These are phyloP conservation scores for Halcyon senegalensis DNA, from an alignment of 2,113 vertebrate species.

Conservation along the genomic window DNA sequence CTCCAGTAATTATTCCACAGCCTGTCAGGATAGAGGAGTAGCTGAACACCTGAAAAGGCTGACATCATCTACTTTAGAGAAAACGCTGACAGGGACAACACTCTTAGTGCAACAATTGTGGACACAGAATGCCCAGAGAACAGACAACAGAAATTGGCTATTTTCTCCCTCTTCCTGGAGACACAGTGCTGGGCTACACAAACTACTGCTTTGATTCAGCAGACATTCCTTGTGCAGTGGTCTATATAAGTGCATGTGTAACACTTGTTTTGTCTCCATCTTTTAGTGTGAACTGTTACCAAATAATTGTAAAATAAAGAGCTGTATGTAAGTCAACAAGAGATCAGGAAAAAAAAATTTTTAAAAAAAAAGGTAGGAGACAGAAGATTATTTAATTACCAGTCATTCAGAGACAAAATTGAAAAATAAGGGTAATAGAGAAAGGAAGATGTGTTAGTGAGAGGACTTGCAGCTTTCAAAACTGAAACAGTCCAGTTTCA, in stretches of 20 bases:
- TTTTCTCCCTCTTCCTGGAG: not conserved
- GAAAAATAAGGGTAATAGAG: not conserved
- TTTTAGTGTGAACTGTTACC: not conserved
- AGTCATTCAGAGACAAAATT: not conserved
- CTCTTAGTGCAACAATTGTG: not conserved
- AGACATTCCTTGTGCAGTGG: not conserved
- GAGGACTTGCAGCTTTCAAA: not conserved
- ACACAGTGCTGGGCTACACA: not conserved
- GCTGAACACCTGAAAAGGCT: not conserved
- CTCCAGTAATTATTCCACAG: no score
- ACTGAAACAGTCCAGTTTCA: not conserved
- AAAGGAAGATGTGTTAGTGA: not conserved
- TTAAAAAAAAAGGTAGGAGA: not conserved
- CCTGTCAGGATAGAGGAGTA: not conserved
- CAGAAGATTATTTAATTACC: not conserved
- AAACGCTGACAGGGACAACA: not conserved
- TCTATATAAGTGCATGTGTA: not conserved
- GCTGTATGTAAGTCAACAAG: not conserved
- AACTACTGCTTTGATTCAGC: not conserved
- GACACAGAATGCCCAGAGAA: not conserved
- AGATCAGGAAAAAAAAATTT: rapidly evolving
- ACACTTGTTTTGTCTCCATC: not conserved
- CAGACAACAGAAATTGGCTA: not conserved
- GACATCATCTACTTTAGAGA: not conserved
- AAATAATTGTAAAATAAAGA: not conserved